Base-by-base conservation (phyloP, 2,113 vertebrate genomes). In the Oryzias woworae region DNA sequence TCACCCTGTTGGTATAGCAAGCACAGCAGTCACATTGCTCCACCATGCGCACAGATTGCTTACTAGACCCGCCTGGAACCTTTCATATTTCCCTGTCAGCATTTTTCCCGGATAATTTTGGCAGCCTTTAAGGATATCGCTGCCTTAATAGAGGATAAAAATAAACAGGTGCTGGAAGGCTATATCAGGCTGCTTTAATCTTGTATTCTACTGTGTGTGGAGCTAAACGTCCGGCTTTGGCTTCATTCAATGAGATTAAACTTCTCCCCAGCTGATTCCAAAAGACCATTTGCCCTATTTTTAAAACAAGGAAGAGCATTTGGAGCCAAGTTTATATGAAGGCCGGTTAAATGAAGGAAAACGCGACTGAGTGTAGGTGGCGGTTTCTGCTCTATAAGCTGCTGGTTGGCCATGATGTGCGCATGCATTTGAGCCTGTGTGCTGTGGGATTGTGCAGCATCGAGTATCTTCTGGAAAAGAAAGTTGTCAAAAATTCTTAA, bases 61-160 rank as follows among this genome's bases (percentile, higher is more conserved):
- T 90, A 89, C 88, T 81, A 87, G 88, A 89, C 87, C 84, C 78
- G 85, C 83, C 85, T 84, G 89, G 86, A 88, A 89, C 85, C 88
- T 84, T 91, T 88, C 85, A 87, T 87, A 84, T 90, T 90, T 90
- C 83, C 68, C 86, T 77, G 88, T 90, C 90, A 90, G 90, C 90
- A 78, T 85, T 87, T 90, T 89, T 88, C 77, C 85, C 52, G 88
- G 85, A 85, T 90, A 84, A 87, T 90, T 89, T 88, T 87, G 89
- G 88, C 90, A 91, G 87, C 87, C 85, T 87, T 88, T 90, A 86
- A 91, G 87, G 85, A 91, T 88, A 88, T 89, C 84, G 78, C 87
- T 88, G 87, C 83, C 89, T 85, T 89, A 85, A 89, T 84, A 89
- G 83, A 83, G 88, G 85, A 89, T 89, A 89, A 86, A 90, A 90